Conservation (phyloP, 2,888 invertebrate genomes). For the Leistus spinibarbis region DNA sequence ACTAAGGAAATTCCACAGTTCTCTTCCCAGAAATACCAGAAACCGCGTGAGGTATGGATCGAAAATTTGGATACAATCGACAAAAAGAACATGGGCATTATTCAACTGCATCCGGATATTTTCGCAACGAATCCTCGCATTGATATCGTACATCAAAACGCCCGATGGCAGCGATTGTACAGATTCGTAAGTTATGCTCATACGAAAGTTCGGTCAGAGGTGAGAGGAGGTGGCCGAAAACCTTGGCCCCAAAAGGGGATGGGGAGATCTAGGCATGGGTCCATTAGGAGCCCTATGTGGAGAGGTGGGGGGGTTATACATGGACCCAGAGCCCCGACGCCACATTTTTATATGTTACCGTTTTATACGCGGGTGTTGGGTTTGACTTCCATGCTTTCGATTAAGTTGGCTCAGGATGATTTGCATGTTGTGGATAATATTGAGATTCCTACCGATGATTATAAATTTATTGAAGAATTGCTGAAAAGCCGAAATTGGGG, state of each 20-base stretch:
- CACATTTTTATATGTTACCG: constrained; percentile 94
- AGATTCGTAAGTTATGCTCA: constrained; percentile 81
- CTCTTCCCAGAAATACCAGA: constrained; percentile 61
- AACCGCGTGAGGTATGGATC: constrained; percentile 82
- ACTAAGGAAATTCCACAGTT: constrained; percentile 24
- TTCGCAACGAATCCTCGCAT: constrained; percentile 84
- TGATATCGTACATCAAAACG: constrained; percentile 85
- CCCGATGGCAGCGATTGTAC: constrained; percentile 85
- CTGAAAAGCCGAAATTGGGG: constrained; percentile 92
- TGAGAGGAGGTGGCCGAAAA: constrained; percentile 86
- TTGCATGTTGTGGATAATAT: constrained; percentile 87
- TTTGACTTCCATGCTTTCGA: constrained; percentile 80
- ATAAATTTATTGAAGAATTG: constrained; percentile 77
- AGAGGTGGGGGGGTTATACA: constrained; percentile 83
- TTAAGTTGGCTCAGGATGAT: constrained; percentile 95
- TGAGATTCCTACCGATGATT: constrained; percentile 83
- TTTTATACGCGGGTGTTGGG: constrained; percentile 78
- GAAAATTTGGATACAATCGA: constrained; percentile 79
- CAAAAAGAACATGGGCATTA: constrained; percentile 79
- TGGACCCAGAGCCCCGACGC: constrained; percentile 89
- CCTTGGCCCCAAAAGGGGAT: constrained; percentile 97
- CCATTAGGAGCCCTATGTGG: constrained; percentile 87
- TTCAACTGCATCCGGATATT: constrained; percentile 88
- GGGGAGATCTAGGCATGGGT: constrained; percentile 91
- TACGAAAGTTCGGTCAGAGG: constrained; percentile 82